Conservation (phyloP, 2,888 invertebrate genomes). For the Xestia c-nigrum region DNA sequence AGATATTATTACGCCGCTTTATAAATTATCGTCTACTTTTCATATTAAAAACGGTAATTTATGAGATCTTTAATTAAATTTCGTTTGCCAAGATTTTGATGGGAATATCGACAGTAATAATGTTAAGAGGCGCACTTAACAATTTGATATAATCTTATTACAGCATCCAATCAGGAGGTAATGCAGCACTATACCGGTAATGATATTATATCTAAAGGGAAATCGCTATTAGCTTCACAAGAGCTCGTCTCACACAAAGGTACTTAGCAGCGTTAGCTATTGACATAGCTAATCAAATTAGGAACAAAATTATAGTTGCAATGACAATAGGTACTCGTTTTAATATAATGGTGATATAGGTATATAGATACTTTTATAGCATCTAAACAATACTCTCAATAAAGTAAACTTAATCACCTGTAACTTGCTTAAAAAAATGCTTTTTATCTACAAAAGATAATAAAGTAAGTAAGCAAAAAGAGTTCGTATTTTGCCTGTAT, state of each 20-base stretch:
- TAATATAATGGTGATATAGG: neutral
- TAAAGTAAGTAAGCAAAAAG: neutral
- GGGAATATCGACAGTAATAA: slow-evolving; percentile 24
- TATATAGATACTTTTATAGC: neutral
- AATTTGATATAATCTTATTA: slow-evolving; percentile 45
- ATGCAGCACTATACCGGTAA: slow-evolving; percentile 37
- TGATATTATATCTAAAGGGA: slow-evolving; percentile 38
- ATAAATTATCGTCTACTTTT: slow-evolving; percentile 52
- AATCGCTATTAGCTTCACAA: slow-evolving; percentile 42
- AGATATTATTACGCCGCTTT: slow-evolving; percentile 42
- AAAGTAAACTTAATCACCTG: neutral
- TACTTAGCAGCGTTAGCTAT: neutral
- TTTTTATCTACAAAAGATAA: neutral
- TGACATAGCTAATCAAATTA: neutral
- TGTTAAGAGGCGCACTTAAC: slow-evolving; percentile 24
- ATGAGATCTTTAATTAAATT: slow-evolving; percentile 43
- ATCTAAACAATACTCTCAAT: neutral
- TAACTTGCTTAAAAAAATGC: neutral
- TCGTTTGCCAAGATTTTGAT: slow-evolving; percentile 14
- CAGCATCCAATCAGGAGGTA: slow-evolving; percentile 33
- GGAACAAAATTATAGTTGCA: neutral
- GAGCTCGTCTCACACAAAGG: neutral
- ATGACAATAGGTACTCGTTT: neutral
- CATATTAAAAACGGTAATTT: slow-evolving; percentile 49
- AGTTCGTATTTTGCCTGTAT: neutral